These are phyloP conservation scores for Etheostoma spectabile DNA, from an alignment of 2,113 vertebrate genomes.

Conservation along the genomic window DNA sequence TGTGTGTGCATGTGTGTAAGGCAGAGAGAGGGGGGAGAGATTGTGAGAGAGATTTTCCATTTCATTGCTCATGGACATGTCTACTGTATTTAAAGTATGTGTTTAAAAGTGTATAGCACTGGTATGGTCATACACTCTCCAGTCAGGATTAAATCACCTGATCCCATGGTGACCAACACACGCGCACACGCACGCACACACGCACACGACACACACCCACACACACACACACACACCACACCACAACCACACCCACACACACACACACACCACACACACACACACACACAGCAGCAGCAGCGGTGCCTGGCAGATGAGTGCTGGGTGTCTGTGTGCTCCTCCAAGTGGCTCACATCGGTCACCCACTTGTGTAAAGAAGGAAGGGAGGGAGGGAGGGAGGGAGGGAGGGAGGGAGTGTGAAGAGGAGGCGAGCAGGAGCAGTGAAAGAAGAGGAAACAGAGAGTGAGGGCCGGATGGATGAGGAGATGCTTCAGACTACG, in stretches of 20 bases:
- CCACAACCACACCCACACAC: slow-evolving; percentile 34
- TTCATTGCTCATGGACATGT: slow-evolving; percentile 24
- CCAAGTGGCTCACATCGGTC: slow-evolving; percentile 75
- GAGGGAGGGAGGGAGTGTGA: slow-evolving; percentile 26
- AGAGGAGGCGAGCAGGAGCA: slow-evolving; percentile 23
- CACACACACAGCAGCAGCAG: slow-evolving; percentile 43
- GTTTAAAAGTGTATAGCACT: not conserved
- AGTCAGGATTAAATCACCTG: slow-evolving; percentile 39
- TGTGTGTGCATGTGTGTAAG: slow-evolving; percentile 38
- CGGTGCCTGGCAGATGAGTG: slow-evolving; percentile 53
- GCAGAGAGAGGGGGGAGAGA: not conserved
- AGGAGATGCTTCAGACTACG: slow-evolving; percentile 52
- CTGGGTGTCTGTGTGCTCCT: slow-evolving; percentile 60
- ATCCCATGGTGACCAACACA: slow-evolving; percentile 38
- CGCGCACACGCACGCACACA: slow-evolving; percentile 24
- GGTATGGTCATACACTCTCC: slow-evolving; percentile 17
- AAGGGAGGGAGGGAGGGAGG: not conserved
- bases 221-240: slow-evolving; percentile 23
- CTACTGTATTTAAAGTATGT: slow-evolving; percentile 14
- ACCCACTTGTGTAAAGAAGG: slow-evolving; percentile 68
- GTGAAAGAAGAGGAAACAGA: slow-evolving; percentile 19
- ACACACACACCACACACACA: slow-evolving; percentile 21
- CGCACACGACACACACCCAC: slow-evolving; percentile 22
- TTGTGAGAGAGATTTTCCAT: slow-evolving; percentile 1
- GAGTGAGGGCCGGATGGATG: slow-evolving; percentile 46